Conservation (phyloP, 30 jellyfish, hydroid and myxozoan genomes). For the Sanderia malayensis region DNA sequence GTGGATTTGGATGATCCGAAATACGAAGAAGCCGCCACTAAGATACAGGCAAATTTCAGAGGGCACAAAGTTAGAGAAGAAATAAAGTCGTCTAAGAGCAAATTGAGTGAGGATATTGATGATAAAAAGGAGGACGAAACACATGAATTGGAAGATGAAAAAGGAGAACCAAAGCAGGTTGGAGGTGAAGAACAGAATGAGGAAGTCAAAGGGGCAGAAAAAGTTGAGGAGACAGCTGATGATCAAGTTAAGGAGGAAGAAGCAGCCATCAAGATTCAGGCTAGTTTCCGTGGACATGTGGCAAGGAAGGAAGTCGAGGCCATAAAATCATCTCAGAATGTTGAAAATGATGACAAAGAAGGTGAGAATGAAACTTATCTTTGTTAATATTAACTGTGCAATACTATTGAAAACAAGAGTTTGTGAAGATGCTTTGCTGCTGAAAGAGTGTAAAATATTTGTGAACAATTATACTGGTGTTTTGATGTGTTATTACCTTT, state of each 20-base stretch:
- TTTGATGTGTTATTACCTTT: too few relatives aligned
- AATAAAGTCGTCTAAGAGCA: conserved; percentile 7
- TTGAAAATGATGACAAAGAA: not conserved
- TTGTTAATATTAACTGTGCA: too few relatives aligned
- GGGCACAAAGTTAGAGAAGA: conserved; percentile 60
- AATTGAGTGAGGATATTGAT: not conserved
- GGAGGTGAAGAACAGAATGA: not conserved
- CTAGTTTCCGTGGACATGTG: conserved; percentile 85
- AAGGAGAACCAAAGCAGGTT: not conserved
- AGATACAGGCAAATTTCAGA: conserved; percentile 67
- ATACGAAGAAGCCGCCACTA: conserved; percentile 59
- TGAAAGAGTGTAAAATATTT: too few relatives aligned
- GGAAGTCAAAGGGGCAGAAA: not conserved
- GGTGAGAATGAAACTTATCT: not conserved
- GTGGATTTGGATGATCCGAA: conserved; percentile 24
- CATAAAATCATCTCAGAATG: conserved; percentile 18
- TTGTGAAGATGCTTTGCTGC: too few relatives aligned
- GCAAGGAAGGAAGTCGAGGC: conserved; percentile 76
- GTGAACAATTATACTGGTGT: too few relatives aligned
- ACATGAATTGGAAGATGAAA: not conserved
- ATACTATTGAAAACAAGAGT: too few relatives aligned
- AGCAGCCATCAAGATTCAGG: conserved; percentile 81
- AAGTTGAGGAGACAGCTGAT: conserved; percentile 14
- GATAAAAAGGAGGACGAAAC: not conserved
- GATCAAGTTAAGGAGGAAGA: conserved; percentile 54